Evolutionary conservation across 2,113 vertebrate species (phyloP).

Genomic region (Scalopus aquaticus): DNA sequence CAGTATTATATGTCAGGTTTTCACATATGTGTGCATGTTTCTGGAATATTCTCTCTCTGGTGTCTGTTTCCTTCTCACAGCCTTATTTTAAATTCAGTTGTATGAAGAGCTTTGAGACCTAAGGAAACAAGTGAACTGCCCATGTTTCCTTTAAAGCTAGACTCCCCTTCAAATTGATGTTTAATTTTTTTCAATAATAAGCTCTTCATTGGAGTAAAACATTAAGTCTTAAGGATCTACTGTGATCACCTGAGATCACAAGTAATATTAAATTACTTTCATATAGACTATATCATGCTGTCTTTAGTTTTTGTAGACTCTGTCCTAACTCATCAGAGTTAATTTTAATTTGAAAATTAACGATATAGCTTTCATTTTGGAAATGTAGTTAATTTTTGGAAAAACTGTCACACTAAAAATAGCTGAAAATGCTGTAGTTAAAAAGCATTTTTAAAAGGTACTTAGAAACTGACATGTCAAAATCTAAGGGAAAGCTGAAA

Average conservation of each 20-base stretch:
- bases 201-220: background rate
- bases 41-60: background rate
- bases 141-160: conserved; percentile 12
- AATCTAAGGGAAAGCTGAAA: conserved; percentile 1
- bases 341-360: conserved; percentile 61
- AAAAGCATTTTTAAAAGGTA: background rate
- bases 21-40: background rate
- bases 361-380: background rate
- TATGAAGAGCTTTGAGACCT: background rate
- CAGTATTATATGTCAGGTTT: background rate
- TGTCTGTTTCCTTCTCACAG: background rate
- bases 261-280: background rate
- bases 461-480: background rate
- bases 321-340: conserved; percentile 23
- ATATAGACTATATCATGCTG: background rate
- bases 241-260: background rate
- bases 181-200: conserved; percentile 25
- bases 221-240: background rate
- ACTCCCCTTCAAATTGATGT: background rate
- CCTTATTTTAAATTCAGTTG: background rate
- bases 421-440: background rate
- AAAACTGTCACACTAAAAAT: background rate
- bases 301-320: conserved; percentile 25
- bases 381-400: conserved; percentile 5
- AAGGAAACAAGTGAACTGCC: background rate